Evolutionary conservation across 2,113 vertebrate genomes (phyloP), one percentile per base, ranked within the genome.

Genomic region (Pteruthius melanotis): DNA sequence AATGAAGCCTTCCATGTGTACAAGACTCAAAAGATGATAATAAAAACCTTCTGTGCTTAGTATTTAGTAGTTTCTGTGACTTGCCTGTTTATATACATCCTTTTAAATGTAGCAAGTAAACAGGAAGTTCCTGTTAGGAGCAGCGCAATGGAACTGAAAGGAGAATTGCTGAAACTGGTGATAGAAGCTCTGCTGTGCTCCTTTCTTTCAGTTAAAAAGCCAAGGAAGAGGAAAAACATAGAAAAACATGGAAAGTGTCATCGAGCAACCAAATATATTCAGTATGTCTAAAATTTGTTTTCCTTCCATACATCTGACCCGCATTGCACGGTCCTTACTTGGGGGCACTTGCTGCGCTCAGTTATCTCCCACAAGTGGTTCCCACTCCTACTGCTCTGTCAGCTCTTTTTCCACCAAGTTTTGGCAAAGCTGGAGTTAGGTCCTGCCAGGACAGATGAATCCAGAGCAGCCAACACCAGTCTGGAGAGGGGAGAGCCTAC

Each of bases 21-120:
- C 44, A 68, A 89, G 61, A 75, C 65, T 88, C 70, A 90, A 84
- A 94, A 95, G 87, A 94, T 56, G 56, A 89, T 95, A 97, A 97
- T 95, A 90, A 90, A 97, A 97, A 95, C 94, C 94, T 96, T 64
- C 93, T 97, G 95, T 83, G 71, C 24, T 75, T 84, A 69, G 75
- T 64, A 86, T 85, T 87, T 49, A 89, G 86, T 66, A 8, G 82
- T 93, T 78, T 94, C 61, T 94, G 65, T 42, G 69, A 86, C 81
- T 94, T 81, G 70, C 63, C 76, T 89, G 54, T 89, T 83, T 87
- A 90, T 69, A 64, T 33, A 92, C n/a, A n/a, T 87, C 59, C 89
- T 83, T 95, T 77, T 87, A 56, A 93, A 54, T 54, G 56, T 17
- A 59, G 84, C 63, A 89, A 56, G 86, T 91, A 94, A 95, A 82